Evolutionary conservation across 2,113 vertebrate species (phyloP).

Genomic region (Macroglossus sobrinus): DNA sequence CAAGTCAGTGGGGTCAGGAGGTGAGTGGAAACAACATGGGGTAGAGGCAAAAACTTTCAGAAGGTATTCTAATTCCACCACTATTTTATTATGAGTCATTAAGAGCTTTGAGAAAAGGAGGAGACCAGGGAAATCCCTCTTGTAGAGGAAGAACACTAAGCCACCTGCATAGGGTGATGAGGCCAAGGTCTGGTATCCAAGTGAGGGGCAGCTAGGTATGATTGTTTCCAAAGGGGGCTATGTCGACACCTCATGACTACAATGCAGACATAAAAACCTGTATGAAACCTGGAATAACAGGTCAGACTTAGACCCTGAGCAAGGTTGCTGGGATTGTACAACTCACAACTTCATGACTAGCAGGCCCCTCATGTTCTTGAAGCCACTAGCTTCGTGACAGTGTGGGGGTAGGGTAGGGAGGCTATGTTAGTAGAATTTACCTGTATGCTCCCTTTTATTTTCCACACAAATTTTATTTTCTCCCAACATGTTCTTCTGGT

Average conservation of each 20-base stretch:
- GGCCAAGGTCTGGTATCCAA: not conserved
- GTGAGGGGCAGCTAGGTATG: not conserved
- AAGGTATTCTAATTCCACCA: not conserved
- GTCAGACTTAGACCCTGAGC: not conserved
- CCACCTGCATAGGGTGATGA: not conserved
- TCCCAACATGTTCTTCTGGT: not conserved
- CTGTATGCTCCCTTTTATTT: too few species aligned
- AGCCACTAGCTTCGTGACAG: not conserved
- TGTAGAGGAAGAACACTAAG: not conserved
- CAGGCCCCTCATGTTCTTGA: not conserved
- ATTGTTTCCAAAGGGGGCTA: not conserved
- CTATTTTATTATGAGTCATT: not conserved
- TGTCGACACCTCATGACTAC: not conserved
- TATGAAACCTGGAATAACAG: not conserved
- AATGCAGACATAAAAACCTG: not conserved
- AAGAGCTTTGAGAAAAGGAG: not conserved
- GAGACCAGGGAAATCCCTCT: not conserved
- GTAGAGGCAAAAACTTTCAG: not conserved
- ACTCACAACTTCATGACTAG: not conserved
- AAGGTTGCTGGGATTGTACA: rapidly evolving
- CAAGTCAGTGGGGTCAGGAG: not conserved
- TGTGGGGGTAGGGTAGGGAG: too few species aligned
- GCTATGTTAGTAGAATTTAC: not conserved
- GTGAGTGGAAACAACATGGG: not conserved
- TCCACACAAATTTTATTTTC: not conserved